Percentiles rank a stretch among this genome's conserved stretches.
These are phyloP conservation scores for Saccostrea glomerata DNA, from an alignment of 1,140 invertebrate genomes.

Conservation along the genomic window DNA sequence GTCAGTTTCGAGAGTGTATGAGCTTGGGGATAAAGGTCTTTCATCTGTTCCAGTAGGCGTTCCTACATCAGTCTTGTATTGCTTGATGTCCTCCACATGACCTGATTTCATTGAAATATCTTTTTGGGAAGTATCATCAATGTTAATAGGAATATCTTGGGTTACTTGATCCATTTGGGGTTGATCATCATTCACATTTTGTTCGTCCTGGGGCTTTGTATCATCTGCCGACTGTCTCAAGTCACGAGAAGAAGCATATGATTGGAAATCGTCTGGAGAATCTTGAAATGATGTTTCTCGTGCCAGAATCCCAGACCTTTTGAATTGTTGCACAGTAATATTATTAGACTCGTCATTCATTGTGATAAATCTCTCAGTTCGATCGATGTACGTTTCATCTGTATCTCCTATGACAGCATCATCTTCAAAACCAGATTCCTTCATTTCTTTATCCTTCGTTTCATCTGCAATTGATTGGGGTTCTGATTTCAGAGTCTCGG, in stretches of 20 bases:
- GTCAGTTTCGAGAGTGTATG: conserved; percentile 70
- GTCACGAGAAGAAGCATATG: neutral
- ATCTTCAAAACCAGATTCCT: conserved; percentile 34
- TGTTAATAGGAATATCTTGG: conserved; percentile 36
- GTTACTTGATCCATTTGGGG: conserved; percentile 34
- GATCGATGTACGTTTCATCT: conserved; percentile 46
- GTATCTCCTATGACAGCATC: conserved; percentile 1
- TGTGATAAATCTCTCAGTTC: conserved; percentile 54
- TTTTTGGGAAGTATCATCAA: conserved; percentile 44
- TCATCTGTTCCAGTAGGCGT: conserved; percentile 58
- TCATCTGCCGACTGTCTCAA: neutral
- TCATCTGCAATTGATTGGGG: neutral
- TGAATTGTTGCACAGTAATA: neutral
- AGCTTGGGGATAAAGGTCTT: conserved; percentile 71
- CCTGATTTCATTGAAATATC: conserved; percentile 43
- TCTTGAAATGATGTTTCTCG: conserved; percentile 28
- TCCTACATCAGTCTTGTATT: conserved; percentile 44
- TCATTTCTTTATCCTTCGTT: conserved; percentile 2
- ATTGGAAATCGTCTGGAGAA: neutral
- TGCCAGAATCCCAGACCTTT: neutral
- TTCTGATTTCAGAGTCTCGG: neutral
- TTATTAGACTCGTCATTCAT: conserved; percentile 25
- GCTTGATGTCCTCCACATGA: conserved; percentile 8
- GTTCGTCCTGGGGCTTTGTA: neutral
- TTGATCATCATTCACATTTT: neutral